Evolutionary conservation across 92 coral and sea anemone species (phyloP), one percentile per base, ranked within the genome.

Genomic region (Palythoa grandis): DNA sequence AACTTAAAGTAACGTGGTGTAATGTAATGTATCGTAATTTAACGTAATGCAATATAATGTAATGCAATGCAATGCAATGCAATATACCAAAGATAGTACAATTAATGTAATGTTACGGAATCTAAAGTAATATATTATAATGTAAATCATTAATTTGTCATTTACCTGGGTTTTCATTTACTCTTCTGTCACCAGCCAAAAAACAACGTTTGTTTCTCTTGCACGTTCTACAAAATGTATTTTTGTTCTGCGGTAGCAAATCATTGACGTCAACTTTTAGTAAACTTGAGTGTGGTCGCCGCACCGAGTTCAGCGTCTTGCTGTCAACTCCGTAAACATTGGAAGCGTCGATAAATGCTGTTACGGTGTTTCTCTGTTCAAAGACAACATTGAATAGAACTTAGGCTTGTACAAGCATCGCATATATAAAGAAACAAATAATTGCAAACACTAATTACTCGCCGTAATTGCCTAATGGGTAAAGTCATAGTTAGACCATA

Each of bases 271-370:
- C 19, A 2, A 57, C 35, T 14, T 58, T 20, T 17, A 72, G 72
- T 40, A 83, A 52, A 57, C 88, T 72, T 20, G 39, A 39, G 5
- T 68, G n/a, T 24, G 78, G 37, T 4, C 54, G 77, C 13, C 94
- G 85, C 23, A 91, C 52, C n/a, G 74, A 61, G 22, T 86, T 74
- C 7, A 84, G 76, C 14, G 66, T 52, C 52, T 76, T 66, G 1
- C 14, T 17, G 37, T 75, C 24, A 24, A 87, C 73, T 43, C 96
- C 96, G 48, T 93, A 93, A 7, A 93, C 91, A 57, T 93, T 91
- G 0, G 96, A 93, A 0, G 86, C 94, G 69, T 93, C 96, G 63
- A 93, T 84, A 54, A 65, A 91, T 39, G 96, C 85, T 11, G 94
- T 93, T 40, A 93, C 14, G 17, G 70, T 70, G 86, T 90, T 90